Evolutionary conservation across 2,888 invertebrate species (phyloP), one percentile per base, ranked within the genome.

Genomic region (Ellobium chinense): DNA sequence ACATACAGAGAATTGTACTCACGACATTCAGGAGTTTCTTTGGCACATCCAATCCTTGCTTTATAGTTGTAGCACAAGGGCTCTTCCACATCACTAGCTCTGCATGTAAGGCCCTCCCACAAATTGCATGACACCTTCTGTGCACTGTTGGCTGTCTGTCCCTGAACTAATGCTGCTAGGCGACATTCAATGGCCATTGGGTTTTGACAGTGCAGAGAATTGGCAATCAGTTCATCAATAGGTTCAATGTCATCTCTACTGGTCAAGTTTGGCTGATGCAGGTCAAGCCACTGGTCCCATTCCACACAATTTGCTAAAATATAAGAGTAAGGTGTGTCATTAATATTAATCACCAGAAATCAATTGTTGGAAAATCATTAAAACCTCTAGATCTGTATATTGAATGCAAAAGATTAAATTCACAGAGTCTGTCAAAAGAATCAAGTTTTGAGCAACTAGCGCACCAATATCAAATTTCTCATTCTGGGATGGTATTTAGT

Each of bases 91-190:
- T 90, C 87, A 7, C 83, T 85, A 70, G 91, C 93, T 80, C 92
- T 93, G 90, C 97, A 97, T 5, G 95, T 92, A 0, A 97, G 93
- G 0, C 97, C 97, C 18, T 94, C 94, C 88, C 96, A 95, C 81
- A 97, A 91, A 78, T 90, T 89, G 82, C 92, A 92, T 12, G 83
- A 85, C 14, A 87, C 86, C 0, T 80, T 84, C 82, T 91, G 90
- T 9, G 87, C 88, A 12, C 88, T 86, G 54, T 86, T 81, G 36
- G 85, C 83, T n/a, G 83, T 83, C 18, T 85, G 83, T 3, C 86
- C 83, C 29, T 85, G 85, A 78, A 88, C 87, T 0, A 73, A 80
- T 37, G 85, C 87, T 46, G 89, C 88, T 24, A 88, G 86, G 36
- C 88, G 86, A 83, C 92, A 92, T 77, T 91, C 88, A 46, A 92